A percentile compares a stretch with the other conserved stretches of the same genome.
These are phyloP conservation scores for Artibeus lituratus DNA, from an alignment of 2,797 vertebrate species.

Conservation along the genomic window DNA sequence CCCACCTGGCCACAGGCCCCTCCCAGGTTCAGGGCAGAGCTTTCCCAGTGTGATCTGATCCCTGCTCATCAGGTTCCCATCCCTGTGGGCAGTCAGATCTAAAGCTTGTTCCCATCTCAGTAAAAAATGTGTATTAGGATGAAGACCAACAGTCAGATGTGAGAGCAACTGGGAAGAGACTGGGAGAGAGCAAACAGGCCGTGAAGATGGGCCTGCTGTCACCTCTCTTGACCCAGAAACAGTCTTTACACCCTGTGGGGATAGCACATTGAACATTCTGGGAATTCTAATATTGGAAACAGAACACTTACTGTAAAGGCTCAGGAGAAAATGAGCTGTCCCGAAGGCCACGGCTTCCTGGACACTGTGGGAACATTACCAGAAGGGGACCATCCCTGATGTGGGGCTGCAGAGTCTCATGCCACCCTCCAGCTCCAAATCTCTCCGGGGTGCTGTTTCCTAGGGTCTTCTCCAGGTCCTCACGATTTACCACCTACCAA, in stretches of 20 bases:
- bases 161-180: neutral
- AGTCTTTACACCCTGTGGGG: neutral
- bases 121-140: neutral
- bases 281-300: neutral
- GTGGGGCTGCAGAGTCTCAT: neutral
- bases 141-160: neutral
- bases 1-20: neutral
- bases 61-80: neutral
- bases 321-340: neutral
- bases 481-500: fast-evolving
- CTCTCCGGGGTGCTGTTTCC: neutral
- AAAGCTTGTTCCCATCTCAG: neutral
- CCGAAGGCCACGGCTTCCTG: neutral
- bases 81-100: neutral
- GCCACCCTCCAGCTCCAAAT: neutral
- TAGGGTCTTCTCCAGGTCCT: neutral
- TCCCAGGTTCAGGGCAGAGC: neutral
- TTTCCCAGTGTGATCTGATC: neutral
- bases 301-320: neutral
- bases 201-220: neutral
- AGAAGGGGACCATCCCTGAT: neutral
- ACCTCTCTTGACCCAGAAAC: neutral
- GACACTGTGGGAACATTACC: neutral
- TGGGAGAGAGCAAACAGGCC: neutral
- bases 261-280: neutral